Percentiles rank a stretch among this genome's conserved stretches.
Evolutionary conservation across 2,888 invertebrate genomes (phyloP).

Genomic region (Orthosia gracilis): DNA sequence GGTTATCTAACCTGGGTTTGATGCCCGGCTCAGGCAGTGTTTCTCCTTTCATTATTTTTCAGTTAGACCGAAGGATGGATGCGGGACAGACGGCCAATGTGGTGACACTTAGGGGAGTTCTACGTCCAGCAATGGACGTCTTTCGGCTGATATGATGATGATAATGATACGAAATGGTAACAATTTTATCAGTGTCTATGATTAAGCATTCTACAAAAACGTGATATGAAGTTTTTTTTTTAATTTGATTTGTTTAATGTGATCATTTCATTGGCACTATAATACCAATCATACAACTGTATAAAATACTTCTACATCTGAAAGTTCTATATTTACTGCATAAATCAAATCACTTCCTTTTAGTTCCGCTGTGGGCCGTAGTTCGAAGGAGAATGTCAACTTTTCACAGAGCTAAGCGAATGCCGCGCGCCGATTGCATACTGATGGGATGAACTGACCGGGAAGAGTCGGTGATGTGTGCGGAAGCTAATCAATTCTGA

Average conservation of each 20-base stretch:
- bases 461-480: constrained; percentile 27
- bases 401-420: constrained; percentile 43
- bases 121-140: too few relatives aligned
- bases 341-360: constrained; percentile 39
- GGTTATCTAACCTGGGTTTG: background rate
- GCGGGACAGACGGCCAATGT: too few relatives aligned
- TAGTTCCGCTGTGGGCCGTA: constrained; percentile 21
- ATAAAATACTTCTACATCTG: constrained; percentile 8
- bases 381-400: constrained; percentile 54
- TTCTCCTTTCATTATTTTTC: too few relatives aligned
- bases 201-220: too few relatives aligned
- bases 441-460: constrained; percentile 54
- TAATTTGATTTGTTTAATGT: too few relatives aligned
- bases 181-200: too few relatives aligned
- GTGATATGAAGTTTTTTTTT: too few relatives aligned
- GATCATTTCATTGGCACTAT: background rate
- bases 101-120: too few relatives aligned
- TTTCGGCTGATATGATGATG: too few relatives aligned
- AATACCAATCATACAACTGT: constrained; percentile 6
- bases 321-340: constrained; percentile 11
- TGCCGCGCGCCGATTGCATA: constrained; percentile 48
- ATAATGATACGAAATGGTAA: background rate
- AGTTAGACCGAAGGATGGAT: too few relatives aligned
- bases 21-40: too few relatives aligned
- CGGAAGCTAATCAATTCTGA: constrained; percentile 40